phyloP scores from a whole-genome alignment of 2,113 vertebrate species.

The Astur gentilis region DNA sequence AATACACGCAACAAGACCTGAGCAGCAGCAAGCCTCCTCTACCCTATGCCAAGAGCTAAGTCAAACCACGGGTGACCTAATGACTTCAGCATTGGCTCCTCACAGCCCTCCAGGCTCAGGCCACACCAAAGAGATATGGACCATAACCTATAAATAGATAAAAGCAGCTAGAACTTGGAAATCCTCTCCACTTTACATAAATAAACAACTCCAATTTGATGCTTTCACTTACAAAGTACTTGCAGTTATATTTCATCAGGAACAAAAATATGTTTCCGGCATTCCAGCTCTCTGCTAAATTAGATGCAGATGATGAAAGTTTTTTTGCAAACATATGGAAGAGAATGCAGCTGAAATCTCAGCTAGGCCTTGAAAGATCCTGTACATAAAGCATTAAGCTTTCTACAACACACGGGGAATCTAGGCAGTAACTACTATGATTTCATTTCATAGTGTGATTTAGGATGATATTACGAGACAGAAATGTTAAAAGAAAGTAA shows the following conservation, averaged over 20 bases:
- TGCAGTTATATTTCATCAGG: neutral
- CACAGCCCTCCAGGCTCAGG: neutral
- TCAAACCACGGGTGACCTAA: neutral
- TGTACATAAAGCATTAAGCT: neutral
- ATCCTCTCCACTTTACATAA: neutral
- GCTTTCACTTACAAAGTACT: neutral
- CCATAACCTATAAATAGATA: neutral
- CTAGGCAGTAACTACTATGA: neutral
- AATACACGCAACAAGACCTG: neutral
- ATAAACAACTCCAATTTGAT: neutral
- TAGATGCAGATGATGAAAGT: neutral
- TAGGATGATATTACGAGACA: neutral
- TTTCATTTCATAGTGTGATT: constrained; percentile 21
- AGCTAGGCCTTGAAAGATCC: neutral
- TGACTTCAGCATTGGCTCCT: accelerated
- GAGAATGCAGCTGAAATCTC: neutral
- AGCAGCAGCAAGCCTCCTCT: neutral
- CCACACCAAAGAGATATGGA: neutral
- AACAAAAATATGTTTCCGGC: neutral
- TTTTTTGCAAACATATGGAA: constrained; percentile 1
- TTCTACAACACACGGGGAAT: neutral
- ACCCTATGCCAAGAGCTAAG: neutral
- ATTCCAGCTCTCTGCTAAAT: constrained; percentile 31
- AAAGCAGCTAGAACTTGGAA: neutral
- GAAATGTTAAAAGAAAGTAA: neutral